These are phyloP conservation scores for Meta bourneti DNA, from an alignment of 2,888 invertebrate species.

Conservation along the genomic window DNA sequence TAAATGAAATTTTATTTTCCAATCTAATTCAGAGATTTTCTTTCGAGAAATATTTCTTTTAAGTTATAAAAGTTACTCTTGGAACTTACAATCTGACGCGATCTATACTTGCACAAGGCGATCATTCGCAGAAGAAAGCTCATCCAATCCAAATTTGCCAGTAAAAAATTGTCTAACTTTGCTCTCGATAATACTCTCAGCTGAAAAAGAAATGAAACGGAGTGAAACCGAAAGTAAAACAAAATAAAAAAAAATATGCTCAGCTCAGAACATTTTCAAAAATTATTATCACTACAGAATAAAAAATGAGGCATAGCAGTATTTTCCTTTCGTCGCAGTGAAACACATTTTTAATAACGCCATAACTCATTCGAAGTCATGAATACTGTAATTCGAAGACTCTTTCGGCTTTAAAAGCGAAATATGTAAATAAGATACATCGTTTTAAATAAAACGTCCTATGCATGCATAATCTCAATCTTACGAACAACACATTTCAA, in stretches of 20 bases:
- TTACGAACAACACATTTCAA: constrained; percentile 50
- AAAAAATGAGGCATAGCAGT: constrained; percentile 12
- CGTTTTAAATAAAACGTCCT: constrained; percentile 56
- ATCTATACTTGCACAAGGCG: too few relatives aligned
- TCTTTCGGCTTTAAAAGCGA: constrained; percentile 37
- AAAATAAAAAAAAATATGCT: not conserved
- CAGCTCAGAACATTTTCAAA: constrained; percentile 24
- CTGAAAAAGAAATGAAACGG: not conserved
- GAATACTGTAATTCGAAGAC: constrained; percentile 56
- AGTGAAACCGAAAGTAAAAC: not conserved
- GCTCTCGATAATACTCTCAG: not conserved
- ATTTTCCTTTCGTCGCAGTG: constrained; percentile 8
- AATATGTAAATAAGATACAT: constrained; percentile 57
- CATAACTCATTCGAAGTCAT: constrained; percentile 59
- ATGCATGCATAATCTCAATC: constrained; percentile 53
- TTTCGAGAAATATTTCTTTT: not conserved
- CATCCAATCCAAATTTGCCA: not conserved
- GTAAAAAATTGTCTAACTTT: not conserved
- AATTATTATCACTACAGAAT: constrained; percentile 38
- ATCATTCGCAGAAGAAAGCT: not conserved
- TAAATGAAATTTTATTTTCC: not conserved
- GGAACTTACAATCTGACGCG: too few relatives aligned
- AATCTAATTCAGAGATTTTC: not conserved
- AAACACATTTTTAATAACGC: constrained; percentile 51
- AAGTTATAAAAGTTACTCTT: too few relatives aligned